Conservation (phyloP, 2,797 vertebrate species). For the Melanotaenia trifasciata region DNA sequence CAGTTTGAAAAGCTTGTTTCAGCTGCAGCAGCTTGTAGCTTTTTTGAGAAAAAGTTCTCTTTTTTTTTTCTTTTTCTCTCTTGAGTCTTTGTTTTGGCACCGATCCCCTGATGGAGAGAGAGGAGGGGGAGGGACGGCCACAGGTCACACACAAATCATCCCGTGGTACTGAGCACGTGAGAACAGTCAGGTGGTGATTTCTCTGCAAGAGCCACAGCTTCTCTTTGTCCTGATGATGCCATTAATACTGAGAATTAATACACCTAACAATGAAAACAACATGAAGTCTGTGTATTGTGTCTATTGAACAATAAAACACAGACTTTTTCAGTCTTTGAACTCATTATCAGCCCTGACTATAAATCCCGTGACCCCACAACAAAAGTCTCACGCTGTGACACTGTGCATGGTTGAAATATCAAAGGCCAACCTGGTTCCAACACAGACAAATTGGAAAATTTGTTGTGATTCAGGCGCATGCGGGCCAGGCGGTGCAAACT, state of each 20-base stretch:
- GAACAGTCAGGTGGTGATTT: slow-evolving; percentile 71
- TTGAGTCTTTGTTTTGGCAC: slow-evolving; percentile 70
- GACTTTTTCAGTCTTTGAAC: slow-evolving; percentile 6
- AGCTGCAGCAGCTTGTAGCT: slow-evolving; percentile 53
- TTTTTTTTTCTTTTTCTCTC: slow-evolving; percentile 33
- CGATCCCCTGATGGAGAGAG: slow-evolving; percentile 47
- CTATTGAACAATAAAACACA: not conserved
- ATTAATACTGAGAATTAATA: not conserved
- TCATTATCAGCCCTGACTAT: slow-evolving; percentile 3
- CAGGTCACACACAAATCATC: slow-evolving; percentile 73
- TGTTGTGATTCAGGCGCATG: slow-evolving; percentile 42
- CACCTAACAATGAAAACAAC: slow-evolving; percentile 1
- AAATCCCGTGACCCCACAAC: slow-evolving; percentile 8
- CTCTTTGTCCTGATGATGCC: not conserved
- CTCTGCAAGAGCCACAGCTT: slow-evolving; percentile 16
- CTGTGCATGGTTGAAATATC: slow-evolving; percentile 25
- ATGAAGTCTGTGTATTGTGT: not conserved
- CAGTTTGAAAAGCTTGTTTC: slow-evolving; percentile 63
- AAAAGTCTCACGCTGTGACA: not conserved
- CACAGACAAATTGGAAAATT: slow-evolving; percentile 54
- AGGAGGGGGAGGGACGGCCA: slow-evolving; percentile 42
- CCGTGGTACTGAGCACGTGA: slow-evolving; percentile 70
- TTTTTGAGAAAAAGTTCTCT: slow-evolving; percentile 52
- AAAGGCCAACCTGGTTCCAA: slow-evolving; percentile 45
- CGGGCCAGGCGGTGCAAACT: slow-evolving; percentile 7